phyloP scores from a whole-genome alignment of 2,888 invertebrate species.

The Esperia sulphurella region DNA sequence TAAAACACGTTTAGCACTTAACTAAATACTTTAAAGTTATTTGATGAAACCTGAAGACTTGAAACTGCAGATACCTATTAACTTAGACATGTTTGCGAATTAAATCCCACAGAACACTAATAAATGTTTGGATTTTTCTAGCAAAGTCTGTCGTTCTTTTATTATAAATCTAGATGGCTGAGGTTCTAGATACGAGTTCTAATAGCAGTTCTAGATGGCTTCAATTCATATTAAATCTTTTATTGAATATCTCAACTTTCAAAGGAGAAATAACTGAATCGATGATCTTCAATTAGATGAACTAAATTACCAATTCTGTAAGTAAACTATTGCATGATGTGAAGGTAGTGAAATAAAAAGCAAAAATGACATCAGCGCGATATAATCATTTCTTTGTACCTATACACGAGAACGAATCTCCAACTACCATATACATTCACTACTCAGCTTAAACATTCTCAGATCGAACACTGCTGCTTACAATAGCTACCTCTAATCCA shows the following conservation, averaged over 20 bases:
- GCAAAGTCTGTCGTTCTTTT: constrained; percentile 22
- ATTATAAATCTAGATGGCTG: constrained; percentile 51
- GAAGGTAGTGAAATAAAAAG: constrained; percentile 29
- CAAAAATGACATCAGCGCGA: constrained; percentile 59
- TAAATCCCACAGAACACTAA: not conserved
- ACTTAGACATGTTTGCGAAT: not conserved
- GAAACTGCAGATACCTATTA: not conserved
- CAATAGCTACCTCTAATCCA: constrained; percentile 57
- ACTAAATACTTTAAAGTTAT: no score
- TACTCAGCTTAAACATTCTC: constrained; percentile 69
- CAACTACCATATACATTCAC: constrained; percentile 56
- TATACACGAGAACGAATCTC: constrained; percentile 58
- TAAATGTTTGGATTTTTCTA: constrained; percentile 4
- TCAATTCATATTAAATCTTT: not conserved
- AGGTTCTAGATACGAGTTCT: constrained; percentile 25
- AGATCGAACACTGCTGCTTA: constrained; percentile 55
- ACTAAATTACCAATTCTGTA: no score
- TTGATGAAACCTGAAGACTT: not conserved
- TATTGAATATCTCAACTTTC: not conserved
- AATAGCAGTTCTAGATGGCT: constrained; percentile 52
- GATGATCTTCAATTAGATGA: not conserved
- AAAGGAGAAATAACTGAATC: not conserved
- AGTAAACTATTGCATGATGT: not conserved
- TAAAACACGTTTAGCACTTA: no score
- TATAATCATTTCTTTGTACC: constrained; percentile 77